Base-by-base conservation (phyloP, 2,113 vertebrate species). In the Oryzias javanicus region DNA sequence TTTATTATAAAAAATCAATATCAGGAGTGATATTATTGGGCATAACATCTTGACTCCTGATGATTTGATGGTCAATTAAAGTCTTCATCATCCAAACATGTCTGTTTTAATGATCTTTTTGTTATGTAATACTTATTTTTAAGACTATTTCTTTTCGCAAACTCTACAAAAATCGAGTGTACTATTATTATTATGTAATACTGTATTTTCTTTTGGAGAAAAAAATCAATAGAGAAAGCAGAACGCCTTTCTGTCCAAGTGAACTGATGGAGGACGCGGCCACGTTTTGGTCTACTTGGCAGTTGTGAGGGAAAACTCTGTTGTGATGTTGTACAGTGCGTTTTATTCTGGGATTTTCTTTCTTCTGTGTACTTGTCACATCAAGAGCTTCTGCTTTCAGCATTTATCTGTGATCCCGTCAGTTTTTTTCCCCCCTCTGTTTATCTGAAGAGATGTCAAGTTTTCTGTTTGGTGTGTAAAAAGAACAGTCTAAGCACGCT, bases 401-500 rank as follows among this genome's bases (percentile, higher is more conserved):
- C 24, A 59, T 55, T 53, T 46, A 60, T 20, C 17, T 68, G 6
- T 51, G 45, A 53, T 35, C 27, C 18, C n/a, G 4, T 49, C 42
- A 16, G 41, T 57, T 69, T 78, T 42, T 49, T 18, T n/a, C n/a
- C n/a, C 52, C 50, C 24, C 55, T 46, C 20, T 48, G 29, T 58
- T 57, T 74, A 50, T 77, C 67, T 69, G 69, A 56, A 81, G 18
- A 56, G 6, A 49, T 60, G 47, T 63, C 42, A 52, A 45, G 67
- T 64, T 16, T 8, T 67, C 24, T 18, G 51, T 72, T 71, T 72
- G 63, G 41, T 63, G 41, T 74, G 70, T 55, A 63, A 65, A 78
- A 48, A 74, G 4, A 45, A n/a, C 45, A 61, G 58, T 73, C 18
- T 18, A 19, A 61, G 42, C 53, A 73, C 64, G 42, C 29, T 55